Base-by-base conservation (phyloP, 2,113 vertebrate species). In the Cyanocitta stelleri region DNA sequence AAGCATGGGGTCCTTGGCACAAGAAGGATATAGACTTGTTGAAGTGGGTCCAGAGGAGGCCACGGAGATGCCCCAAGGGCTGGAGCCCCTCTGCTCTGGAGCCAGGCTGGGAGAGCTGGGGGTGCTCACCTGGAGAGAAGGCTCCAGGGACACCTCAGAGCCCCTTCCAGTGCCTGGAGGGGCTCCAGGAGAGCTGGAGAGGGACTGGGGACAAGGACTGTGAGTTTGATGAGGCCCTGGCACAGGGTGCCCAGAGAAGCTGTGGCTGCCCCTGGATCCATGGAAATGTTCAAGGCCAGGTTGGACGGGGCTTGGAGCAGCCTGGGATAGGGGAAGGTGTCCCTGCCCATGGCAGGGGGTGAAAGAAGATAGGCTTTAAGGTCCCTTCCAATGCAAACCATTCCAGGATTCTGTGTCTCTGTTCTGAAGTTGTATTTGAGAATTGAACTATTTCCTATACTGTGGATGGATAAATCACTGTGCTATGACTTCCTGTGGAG, bases 21-120 rank as follows among this genome's bases (percentile, higher is more conserved):
- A 48, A 35, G 46, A 48, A 82, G 15, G 39, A 61, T 46, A 5
- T 22, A 48, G 29, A 32, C 20, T 67, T 68, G 30, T n/a, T 46
- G 8, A 15, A 35, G 30, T 13, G 14, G 15, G 8, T 32, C 39
- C 6, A 35, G 24, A 35, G 59, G 51, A 37, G 10, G 6, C 32
- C 11, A 19, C 0, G 0, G 35, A 56, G 26, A 13, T 64, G 26
- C 17, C 1, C 8, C 11, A 1, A 33, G 26, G 14, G 27, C 51
- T 58, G 76, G 16, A 62, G 33, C 27, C 39, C 55, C 55, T 78
- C 73, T 44, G 27, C 33, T 27, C 15, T 69, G 48, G 12, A 26
- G 35, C 26, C 51, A 58, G 76, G 18, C 59, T 81, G 68, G 35
- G 5, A 58, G 26, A 64, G 43, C 58, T 80, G 26, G 26, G 32